Percentiles rank a stretch among this genome's conserved stretches.
Conservation (phyloP, 2,113 vertebrate genomes). For the Abramis brama region DNA sequence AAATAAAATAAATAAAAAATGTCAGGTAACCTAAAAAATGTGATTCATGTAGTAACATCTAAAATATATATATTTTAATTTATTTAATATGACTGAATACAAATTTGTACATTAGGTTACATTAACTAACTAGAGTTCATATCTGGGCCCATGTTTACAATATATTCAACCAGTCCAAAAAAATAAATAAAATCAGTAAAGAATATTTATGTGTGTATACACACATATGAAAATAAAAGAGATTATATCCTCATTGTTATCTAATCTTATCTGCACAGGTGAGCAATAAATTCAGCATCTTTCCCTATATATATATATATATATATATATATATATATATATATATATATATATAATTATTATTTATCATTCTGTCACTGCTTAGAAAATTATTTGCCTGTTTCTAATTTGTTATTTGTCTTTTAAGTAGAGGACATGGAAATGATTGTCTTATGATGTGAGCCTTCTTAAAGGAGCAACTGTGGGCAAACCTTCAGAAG, state of each 20-base stretch:
- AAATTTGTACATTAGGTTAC: not conserved
- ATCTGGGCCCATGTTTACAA: conserved; percentile 37
- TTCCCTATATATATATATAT: not conserved
- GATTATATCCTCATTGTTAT: not conserved
- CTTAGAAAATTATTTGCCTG: too few species aligned
- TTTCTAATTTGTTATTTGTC: conserved; percentile 19
- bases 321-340: too few species aligned
- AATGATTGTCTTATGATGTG: not conserved
- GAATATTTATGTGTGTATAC: not conserved
- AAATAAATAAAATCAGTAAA: not conserved
- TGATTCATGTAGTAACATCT: not conserved
- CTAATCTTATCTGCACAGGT: not conserved
- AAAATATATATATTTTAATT: not conserved
- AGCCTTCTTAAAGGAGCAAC: not conserved
- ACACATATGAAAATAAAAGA: not conserved
- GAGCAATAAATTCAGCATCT: not conserved
- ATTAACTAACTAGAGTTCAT: not conserved
- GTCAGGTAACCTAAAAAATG: not conserved
- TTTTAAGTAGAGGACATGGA: not conserved
- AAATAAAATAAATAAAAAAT: too few species aligned
- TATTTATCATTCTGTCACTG: not conserved
- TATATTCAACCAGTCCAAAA: not conserved
- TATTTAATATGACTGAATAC: not conserved
- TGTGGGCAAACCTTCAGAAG: not conserved
- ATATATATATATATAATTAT: too few species aligned